These are phyloP conservation scores for Ochotona curzoniae DNA, from an alignment of 2,113 vertebrate species.

Conservation along the genomic window DNA sequence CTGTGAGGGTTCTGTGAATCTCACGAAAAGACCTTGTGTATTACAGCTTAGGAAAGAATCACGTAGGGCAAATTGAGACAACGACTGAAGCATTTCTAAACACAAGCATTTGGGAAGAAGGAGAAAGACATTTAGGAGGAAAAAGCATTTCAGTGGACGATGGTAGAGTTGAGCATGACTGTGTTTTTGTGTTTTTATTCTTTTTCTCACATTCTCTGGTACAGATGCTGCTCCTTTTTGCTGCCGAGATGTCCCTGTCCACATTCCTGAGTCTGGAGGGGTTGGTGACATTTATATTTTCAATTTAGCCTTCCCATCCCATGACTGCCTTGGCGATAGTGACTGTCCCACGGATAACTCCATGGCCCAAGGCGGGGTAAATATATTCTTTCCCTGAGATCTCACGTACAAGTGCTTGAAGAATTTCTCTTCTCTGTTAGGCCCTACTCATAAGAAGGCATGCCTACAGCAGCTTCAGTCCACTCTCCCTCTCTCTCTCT, in stretches of 20 bases:
- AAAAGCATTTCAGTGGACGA: background rate
- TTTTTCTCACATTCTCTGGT: constrained; percentile 22
- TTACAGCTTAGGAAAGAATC: background rate
- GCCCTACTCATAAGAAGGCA: background rate
- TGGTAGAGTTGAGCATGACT: background rate
- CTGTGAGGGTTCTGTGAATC: background rate
- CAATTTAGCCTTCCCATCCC: background rate
- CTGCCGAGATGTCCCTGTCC: background rate
- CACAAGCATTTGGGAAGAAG: background rate
- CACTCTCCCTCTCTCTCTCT: background rate
- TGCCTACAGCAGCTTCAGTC: background rate
- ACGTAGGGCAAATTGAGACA: background rate
- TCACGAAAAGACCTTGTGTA: background rate
- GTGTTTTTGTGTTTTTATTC: background rate
- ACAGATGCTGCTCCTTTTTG: background rate
- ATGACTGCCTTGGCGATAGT: background rate
- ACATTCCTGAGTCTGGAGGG: background rate
- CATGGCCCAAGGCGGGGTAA: background rate
- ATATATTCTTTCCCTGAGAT: background rate
- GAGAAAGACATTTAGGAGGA: background rate
- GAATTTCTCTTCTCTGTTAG: constrained; percentile 19
- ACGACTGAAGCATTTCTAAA: background rate
- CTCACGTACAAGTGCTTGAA: background rate
- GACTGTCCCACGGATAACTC: background rate
- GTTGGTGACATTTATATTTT: background rate